Evolutionary conservation across 2,113 vertebrate genomes (phyloP).

Genomic region (Antechinus flavipes): DNA sequence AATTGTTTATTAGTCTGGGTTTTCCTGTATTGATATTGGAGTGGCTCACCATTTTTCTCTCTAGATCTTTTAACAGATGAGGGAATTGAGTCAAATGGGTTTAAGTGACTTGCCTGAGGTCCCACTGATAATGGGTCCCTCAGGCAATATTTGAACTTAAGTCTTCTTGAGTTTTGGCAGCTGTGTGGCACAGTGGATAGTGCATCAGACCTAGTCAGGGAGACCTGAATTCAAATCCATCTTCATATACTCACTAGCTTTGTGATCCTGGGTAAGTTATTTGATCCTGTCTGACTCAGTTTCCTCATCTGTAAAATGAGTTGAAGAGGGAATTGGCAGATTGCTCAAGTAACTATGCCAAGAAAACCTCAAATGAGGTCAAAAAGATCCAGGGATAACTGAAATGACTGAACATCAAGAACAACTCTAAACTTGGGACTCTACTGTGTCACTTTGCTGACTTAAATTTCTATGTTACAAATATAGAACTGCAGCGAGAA

Average conservation of each 20-base stretch:
- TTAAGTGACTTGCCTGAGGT: background rate
- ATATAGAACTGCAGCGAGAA: background rate
- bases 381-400: too few species aligned
- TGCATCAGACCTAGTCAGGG: background rate
- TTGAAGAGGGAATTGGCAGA: too few species aligned
- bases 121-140: background rate
- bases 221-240: background rate
- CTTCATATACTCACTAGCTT: too few species aligned
- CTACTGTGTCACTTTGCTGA: background rate
- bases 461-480: background rate
- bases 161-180: background rate
- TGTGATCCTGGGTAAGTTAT: too few species aligned
- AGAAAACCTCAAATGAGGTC: too few species aligned
- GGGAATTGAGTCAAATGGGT: background rate
- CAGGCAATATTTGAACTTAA: background rate
- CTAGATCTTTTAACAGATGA: background rate
- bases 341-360: too few species aligned
- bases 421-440: background rate
- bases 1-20: background rate
- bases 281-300: too few species aligned
- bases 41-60: background rate
- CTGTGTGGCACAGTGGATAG: background rate
- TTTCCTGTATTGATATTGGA: background rate
- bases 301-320: too few species aligned
- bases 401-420: too few species aligned